Conservation (phyloP, 2,888 invertebrate genomes). For the Euzophera pinguis region DNA sequence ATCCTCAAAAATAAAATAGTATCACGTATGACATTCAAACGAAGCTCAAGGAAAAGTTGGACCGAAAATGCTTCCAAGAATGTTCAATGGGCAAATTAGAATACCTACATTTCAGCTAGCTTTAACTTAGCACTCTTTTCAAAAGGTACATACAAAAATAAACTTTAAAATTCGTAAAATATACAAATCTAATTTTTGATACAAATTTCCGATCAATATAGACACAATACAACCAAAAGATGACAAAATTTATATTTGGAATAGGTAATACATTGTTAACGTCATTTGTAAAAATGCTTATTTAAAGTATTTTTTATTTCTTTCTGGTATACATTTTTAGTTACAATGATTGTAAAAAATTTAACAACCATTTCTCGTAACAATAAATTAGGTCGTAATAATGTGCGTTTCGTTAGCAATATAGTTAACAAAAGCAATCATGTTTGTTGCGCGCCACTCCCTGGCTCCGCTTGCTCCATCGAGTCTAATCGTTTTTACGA, state of each 20-base stretch:
- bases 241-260: too few species aligned
- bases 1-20: conserved; percentile 25
- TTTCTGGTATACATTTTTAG: too few species aligned
- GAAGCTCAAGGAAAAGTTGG: neutral
- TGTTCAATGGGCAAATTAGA: conserved; percentile 1
- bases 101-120: neutral
- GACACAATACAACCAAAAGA: too few species aligned
- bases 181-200: too few species aligned
- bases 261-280: too few species aligned
- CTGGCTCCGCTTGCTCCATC: conserved; percentile 18
- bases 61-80: conserved; percentile 1
- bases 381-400: neutral
- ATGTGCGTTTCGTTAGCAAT: neutral
- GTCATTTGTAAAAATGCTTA: too few species aligned
- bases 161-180: too few species aligned
- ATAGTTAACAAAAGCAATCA: conserved; percentile 1
- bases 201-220: too few species aligned
- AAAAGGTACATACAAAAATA: too few species aligned
- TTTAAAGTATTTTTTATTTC: too few species aligned
- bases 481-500: conserved; percentile 27
- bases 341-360: too few species aligned
- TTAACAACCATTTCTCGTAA: too few species aligned
- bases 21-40: conserved; percentile 6
- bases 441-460: conserved; percentile 5
- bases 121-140: neutral